These are phyloP conservation scores for Andrena hattorfiana DNA, from an alignment of 2,888 invertebrate species.

Conservation along the genomic window DNA sequence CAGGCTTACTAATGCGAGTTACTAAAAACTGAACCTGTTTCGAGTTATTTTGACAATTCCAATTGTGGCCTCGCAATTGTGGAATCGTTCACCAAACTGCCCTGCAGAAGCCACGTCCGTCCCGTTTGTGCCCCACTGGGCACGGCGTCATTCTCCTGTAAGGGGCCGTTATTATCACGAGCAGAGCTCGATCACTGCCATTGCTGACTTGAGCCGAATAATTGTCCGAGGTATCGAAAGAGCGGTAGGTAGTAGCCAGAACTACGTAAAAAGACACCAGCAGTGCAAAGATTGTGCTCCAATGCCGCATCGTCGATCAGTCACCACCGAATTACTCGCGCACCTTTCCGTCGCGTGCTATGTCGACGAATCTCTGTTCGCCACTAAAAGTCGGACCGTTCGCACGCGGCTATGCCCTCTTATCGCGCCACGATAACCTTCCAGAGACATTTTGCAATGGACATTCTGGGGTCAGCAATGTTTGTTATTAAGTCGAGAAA, in stretches of 20 bases:
- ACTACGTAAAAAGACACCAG: constrained; percentile 11
- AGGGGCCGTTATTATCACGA: constrained; percentile 72
- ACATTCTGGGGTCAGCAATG: too few species aligned
- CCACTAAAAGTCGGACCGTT: constrained; percentile 22
- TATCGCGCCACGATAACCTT: constrained; percentile 44
- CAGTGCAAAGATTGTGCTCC: constrained; percentile 44
- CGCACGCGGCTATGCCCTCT: not conserved
- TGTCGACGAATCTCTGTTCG: constrained; percentile 19
- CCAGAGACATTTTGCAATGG: not conserved
- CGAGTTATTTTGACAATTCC: not conserved
- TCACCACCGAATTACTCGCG: not conserved
- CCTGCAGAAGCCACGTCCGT: constrained; percentile 77
- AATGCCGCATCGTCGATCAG: constrained; percentile 9
- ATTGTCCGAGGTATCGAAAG: not conserved
- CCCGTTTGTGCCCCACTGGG: constrained; percentile 70
- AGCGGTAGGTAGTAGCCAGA: constrained; percentile 53
- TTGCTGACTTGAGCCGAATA: constrained; percentile 17
- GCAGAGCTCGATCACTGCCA: not conserved
- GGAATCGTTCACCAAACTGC: constrained; percentile 67
- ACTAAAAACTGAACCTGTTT: too few species aligned
- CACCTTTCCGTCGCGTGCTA: not conserved
- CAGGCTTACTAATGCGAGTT: too few species aligned
- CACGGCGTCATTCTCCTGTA: constrained; percentile 59
- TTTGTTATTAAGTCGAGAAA: not conserved
- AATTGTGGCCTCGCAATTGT: not conserved